Conservation (phyloP, 2,113 vertebrate genomes). For the Scortum barcoo region DNA sequence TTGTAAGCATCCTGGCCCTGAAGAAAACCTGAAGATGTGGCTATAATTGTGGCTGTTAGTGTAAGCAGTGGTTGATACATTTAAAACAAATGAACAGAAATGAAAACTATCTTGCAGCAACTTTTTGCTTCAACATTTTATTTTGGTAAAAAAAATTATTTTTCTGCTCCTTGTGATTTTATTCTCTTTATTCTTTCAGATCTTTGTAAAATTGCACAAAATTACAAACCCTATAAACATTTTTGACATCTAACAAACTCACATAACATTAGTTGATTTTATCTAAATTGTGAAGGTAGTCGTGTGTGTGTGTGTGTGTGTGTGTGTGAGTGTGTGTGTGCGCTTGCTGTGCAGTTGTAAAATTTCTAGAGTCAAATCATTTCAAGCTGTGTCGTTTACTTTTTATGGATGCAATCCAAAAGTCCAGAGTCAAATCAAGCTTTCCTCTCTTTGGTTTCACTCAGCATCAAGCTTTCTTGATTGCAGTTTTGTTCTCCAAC, state of each 20-base stretch:
- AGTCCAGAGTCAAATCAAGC: conserved; percentile 33
- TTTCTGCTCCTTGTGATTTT: neutral
- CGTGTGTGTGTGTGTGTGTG: neutral
- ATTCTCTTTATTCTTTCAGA: neutral
- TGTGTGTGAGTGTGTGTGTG: neutral
- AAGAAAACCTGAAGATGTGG: neutral
- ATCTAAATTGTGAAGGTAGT: neutral
- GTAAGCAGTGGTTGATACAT: neutral
- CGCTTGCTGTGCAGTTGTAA: neutral
- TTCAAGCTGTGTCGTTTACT: conserved; percentile 23
- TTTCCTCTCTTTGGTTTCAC: neutral
- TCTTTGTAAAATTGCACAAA: neutral
- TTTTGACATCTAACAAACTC: neutral
- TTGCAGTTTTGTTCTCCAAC: conserved; percentile 18
- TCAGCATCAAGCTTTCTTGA: conserved; percentile 7
- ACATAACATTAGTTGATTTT: neutral
- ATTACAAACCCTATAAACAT: neutral
- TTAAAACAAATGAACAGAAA: neutral
- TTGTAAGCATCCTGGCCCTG: neutral
- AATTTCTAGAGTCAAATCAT: neutral
- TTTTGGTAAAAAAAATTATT: neutral
- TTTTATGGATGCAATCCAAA: conserved; percentile 33
- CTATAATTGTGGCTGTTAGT: neutral
- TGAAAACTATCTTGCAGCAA: neutral
- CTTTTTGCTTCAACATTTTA: neutral